Evolutionary conservation across 1,140 invertebrate species (phyloP), one percentile per base, ranked within the genome.

Genomic region (Proctacanthus coquilletti): DNA sequence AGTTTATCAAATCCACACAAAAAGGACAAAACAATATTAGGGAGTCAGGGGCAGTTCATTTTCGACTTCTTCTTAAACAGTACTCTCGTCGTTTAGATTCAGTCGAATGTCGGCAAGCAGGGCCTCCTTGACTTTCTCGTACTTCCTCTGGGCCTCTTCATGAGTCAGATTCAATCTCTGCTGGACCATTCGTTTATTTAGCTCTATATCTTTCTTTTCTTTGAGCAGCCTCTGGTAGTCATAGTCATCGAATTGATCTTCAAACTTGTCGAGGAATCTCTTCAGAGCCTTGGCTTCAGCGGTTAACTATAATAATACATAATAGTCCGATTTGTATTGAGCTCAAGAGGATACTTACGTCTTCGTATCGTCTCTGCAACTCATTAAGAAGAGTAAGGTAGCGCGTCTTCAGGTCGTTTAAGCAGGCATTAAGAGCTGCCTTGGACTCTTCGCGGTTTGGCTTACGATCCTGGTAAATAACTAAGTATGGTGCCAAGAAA

Each of bases 401-500:
- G 3, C 55, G 45, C 2, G 63, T 45, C 45, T 71, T 72, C 17
- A 71, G 66, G 39, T 75, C 71, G n/a, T 54, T 52, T 0, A 75
- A 44, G 31, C 72, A 75, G 5, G 61, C 50, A 3, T 69, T 46
- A 41, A 55, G 60, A 1, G 67, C 45, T 9, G 53, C 39, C 13
- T 46, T 18, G 0, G 69, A 66, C 48, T 69, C 49, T 2, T 53
- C 42, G 18, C 20, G 37, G 4, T 46, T 55, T 3, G 53, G 36
- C 14, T 41, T 13, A 21, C 62, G 57, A 43, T 64, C 52, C n/a
- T 65, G 64, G 18, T 68, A 50, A 21, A 60, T 53, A 1, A 66
- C 63, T 5, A 75, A 43, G 47, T 74, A 75, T 0, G 72, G 70
- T n/a, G 60, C 57, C 11, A 76, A 46, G 40, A 67, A 69, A 46